phyloP scores from a whole-genome alignment of 2,797 vertebrate genomes.

The Eospalax fontanierii region DNA sequence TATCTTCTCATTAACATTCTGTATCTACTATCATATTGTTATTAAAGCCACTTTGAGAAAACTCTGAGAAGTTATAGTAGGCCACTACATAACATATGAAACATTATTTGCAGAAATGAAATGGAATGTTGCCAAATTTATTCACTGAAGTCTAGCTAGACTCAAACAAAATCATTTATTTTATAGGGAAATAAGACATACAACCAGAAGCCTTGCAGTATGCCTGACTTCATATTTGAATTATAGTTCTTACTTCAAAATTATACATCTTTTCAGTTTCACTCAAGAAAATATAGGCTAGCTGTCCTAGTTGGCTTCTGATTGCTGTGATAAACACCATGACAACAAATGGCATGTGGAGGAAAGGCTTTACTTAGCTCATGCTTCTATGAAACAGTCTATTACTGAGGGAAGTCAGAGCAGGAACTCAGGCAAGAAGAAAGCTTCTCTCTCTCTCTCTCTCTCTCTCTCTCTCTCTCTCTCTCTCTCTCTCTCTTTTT shows the following conservation, averaged over 20 bases:
- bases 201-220: not conserved
- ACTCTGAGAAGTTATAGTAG: slow-evolving; percentile 17
- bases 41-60: slow-evolving; percentile 21
- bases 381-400: not conserved
- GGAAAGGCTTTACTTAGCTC: not conserved
- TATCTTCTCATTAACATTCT: not conserved
- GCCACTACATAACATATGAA: not conserved
- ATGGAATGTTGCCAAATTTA: not conserved
- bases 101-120: slow-evolving; percentile 12
- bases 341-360: no score
- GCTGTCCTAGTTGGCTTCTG: not conserved
- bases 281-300: not conserved
- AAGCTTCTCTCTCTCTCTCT: not conserved
- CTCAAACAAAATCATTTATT: not conserved
- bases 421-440: not conserved
- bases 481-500: not conserved
- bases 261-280: not conserved
- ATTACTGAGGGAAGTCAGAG: not conserved
- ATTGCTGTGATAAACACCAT: not conserved
- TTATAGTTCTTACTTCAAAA: not conserved
- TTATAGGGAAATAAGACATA: not conserved
- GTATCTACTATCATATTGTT: slow-evolving; percentile 22
- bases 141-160: not conserved
- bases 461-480: not conserved
- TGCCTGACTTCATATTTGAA: slow-evolving; percentile 26